These are phyloP conservation scores for Ctenomys sociabilis DNA, from an alignment of 2,113 vertebrate genomes.

Conservation along the genomic window DNA sequence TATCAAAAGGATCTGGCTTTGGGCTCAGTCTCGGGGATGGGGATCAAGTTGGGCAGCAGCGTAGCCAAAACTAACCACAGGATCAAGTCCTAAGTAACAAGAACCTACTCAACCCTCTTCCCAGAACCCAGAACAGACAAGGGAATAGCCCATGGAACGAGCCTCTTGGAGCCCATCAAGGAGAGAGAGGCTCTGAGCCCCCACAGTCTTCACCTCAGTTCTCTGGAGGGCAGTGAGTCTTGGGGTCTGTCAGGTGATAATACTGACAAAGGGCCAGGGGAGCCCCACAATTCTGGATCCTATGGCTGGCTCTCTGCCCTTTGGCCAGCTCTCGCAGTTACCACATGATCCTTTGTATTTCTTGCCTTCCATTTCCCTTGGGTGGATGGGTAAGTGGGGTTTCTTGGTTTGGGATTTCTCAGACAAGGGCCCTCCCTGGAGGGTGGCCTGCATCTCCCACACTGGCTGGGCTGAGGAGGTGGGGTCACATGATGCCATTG, in stretches of 20 bases:
- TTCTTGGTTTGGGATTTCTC: slow-evolving; percentile 63
- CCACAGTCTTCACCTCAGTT: background rate
- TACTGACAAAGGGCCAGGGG: slow-evolving; percentile 53
- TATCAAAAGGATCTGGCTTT: slow-evolving; percentile 83
- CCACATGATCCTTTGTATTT: slow-evolving; percentile 66
- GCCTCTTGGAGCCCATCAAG: background rate
- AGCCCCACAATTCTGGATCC: slow-evolving; percentile 40
- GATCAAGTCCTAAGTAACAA: slow-evolving; percentile 60
- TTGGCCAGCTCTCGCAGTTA: slow-evolving; percentile 27
- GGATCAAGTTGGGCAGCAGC: slow-evolving; percentile 34
- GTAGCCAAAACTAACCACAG: slow-evolving; percentile 67
- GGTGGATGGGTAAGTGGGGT: slow-evolving; percentile 34
- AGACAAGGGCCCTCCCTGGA: slow-evolving; percentile 18
- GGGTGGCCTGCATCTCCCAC: background rate
- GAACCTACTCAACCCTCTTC: background rate
- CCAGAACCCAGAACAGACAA: slow-evolving; percentile 27
- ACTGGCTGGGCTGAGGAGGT: background rate
- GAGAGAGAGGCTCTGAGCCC: background rate
- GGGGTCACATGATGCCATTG: slow-evolving; percentile 97
- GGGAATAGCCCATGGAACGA: background rate
- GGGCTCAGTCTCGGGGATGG: background rate
- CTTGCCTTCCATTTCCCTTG: slow-evolving; percentile 38
- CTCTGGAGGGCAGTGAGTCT: slow-evolving; percentile 53
- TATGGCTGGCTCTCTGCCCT: background rate
- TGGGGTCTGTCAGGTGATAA: slow-evolving; percentile 56